Base-by-base conservation (phyloP, 2,113 vertebrate species). In the Leptobrachium leishanense region DNA sequence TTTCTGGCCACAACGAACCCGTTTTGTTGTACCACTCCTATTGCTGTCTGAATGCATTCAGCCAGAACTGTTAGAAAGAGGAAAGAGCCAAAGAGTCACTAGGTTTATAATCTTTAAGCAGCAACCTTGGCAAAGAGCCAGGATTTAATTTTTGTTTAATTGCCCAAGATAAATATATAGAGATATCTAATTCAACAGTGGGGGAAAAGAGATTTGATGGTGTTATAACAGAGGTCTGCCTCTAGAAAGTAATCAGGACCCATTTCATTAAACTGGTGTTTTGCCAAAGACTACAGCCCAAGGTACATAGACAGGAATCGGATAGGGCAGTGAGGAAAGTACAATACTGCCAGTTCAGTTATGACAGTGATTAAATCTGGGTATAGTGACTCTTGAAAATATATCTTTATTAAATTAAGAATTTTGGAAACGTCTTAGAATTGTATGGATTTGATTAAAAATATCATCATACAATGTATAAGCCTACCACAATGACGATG, bases 181-280 rank as follows among this genome's bases (percentile, higher is more conserved):
- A 43, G 44, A 67, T 73, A 73, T 79, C 62, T 43, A 73, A 79
- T 67, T 79, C 8, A 73, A 79, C 69, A 79, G 70, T 41, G 10
- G 50, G 46, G 42, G 43, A 54, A 55, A 43, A 54, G 53, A 53
- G 57, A 63, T 73, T 62, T 42, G 62, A 72, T 66, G 55, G 77
- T 73, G 57, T 79, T 79, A 79, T 44, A 79, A 64, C 44, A 71
- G 44, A 79, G 64, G 72, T 13, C 55, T 79, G 71, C 77, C 77
- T 72, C 63, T 79, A 59, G 70, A 73, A 79, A 11, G 55, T 15
- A 66, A 31, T 66, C 77, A 73, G 63, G 8, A 40, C 43, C 70
- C 68, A 12, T 42, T 57, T 53, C 55, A 78, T 55, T 53, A 6
- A 65, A n/a, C 59, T 53, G 59, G 69, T 8, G 13, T 11, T 44